Evolutionary conservation across 2,113 vertebrate species (phyloP), one percentile per base, ranked within the genome.

Genomic region (Cryptotis parvus): DNA sequence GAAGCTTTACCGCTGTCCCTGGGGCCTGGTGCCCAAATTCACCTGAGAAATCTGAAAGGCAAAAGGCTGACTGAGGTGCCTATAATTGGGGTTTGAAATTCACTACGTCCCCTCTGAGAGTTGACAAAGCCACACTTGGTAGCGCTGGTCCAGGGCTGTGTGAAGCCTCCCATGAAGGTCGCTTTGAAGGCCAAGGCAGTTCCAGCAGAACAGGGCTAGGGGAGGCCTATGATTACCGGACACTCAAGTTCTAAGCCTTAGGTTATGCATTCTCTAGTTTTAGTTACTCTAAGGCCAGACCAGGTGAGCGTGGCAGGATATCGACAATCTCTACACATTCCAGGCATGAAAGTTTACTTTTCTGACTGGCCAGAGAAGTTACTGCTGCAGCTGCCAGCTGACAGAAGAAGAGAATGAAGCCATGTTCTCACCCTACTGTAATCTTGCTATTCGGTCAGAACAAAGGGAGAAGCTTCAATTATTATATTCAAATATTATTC

Each of bases 341-440:
- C 24, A 61, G 5, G 77, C 11, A 79, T 10, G 89, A 68, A 79
- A 7, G 55, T 58, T 58, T 58, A 58, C 55, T 58, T 84, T 52
- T 52, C n/a, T 90, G 58, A 31, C 45, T 78, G 37, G 41, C 35
- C 29, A 84, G 61, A 84, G 79, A 91, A 70, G 74, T 37, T 29
- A 84, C 49, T 14, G 49, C 16, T 16, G 16, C 16, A 52, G 49
- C 49, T 52, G 49, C 16, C 49, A 52, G 49, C 16, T 52, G 84
- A 80, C 0, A 90, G 73, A 84, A 80, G 61, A 29, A 31, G 6
- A 29, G 81, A 82, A 91, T 12, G 3, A 68, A 84, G 6, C 27
- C 27, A 86, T 27, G 41, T 29, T 37, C 31, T 33, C 7, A 84
- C 80, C 10, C 29, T 27, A 39, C 39, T 9, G 9, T 1, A 43